Evolutionary conservation across 2,888 invertebrate species (phyloP).

Genomic region (Gasteruption jaculator): DNA sequence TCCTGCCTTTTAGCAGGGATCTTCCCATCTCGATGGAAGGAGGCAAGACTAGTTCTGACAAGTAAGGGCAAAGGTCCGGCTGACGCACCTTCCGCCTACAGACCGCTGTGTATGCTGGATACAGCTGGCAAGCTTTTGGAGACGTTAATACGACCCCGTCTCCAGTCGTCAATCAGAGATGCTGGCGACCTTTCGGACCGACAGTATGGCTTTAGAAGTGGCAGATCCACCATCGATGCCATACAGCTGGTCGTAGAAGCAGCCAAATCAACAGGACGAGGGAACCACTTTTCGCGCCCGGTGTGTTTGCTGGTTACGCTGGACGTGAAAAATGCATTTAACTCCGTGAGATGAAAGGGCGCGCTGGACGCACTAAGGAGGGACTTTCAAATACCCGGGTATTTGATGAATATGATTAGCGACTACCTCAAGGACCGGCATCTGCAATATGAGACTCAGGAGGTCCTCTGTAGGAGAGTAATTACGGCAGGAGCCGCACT

Average conservation of each 20-base stretch:
- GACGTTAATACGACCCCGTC: constrained; percentile 25
- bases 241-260: constrained; percentile 17
- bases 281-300: constrained; percentile 16
- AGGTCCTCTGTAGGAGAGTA: neutral
- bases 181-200: constrained; percentile 10
- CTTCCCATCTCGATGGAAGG: constrained; percentile 23
- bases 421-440: constrained; percentile 19
- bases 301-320: constrained; percentile 21
- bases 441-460: constrained; percentile 17
- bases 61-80: constrained; percentile 16
- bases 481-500: constrained; percentile 10
- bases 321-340: constrained; percentile 21
- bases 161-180: constrained; percentile 20
- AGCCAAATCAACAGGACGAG: constrained; percentile 7
- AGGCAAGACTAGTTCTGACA: constrained; percentile 19
- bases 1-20: constrained; percentile 10
- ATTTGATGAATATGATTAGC: constrained; percentile 18
- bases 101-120: constrained; percentile 32
- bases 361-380: constrained; percentile 18
- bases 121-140: constrained; percentile 29
- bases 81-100: constrained; percentile 19
- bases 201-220: constrained; percentile 15
- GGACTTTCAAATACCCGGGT: constrained; percentile 21
- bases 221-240: constrained; percentile 22
- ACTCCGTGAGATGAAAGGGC: constrained; percentile 20